Evolutionary conservation across 2,888 invertebrate genomes (phyloP).

Genomic region (Axea sp.): DNA sequence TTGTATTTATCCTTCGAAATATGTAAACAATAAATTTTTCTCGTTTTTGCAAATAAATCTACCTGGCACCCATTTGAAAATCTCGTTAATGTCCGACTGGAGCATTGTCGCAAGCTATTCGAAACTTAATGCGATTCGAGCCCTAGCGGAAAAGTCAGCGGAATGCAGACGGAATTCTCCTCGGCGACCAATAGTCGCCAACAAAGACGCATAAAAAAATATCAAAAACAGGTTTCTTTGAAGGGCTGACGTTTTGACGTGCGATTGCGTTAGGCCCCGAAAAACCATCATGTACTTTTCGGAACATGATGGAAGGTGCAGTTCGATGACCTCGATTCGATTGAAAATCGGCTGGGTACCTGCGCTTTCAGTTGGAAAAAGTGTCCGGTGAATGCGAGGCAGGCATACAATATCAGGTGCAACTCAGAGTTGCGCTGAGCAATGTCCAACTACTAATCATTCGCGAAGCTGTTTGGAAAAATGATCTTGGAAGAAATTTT

Average conservation of each 20-base stretch:
- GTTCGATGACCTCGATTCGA: slow-evolving; percentile 40
- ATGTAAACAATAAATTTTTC: too few relatives aligned
- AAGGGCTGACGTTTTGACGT: slow-evolving; percentile 41
- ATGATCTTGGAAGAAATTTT: slow-evolving; percentile 16
- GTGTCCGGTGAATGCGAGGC: slow-evolving; percentile 12
- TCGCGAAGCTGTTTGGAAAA: slow-evolving; percentile 13
- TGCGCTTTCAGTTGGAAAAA: slow-evolving; percentile 24
- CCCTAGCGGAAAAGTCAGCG: slow-evolving; percentile 29
- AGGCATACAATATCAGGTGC: slow-evolving; percentile 39
- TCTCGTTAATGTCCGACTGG: slow-evolving; percentile 6
- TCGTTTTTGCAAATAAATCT: slow-evolving; percentile 8
- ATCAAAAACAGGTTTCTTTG: slow-evolving; percentile 33
- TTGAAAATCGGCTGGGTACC: slow-evolving; percentile 44
- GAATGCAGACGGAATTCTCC: slow-evolving; percentile 12
- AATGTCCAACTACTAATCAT: slow-evolving; percentile 42
- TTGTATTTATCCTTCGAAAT: not conserved
- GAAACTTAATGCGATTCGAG: not conserved
- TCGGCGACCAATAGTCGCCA: slow-evolving; percentile 24
- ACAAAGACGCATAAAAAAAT: slow-evolving; percentile 22
- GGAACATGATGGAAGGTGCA: slow-evolving; percentile 7
- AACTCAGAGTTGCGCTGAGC: slow-evolving; percentile 21
- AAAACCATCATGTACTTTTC: slow-evolving; percentile 32
- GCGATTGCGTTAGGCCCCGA: slow-evolving; percentile 4
- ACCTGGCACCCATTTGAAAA: not conserved
- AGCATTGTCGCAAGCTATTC: not conserved